Conservation (phyloP, 2,797 vertebrate genomes). For the Neosilurus mollespiculum region DNA sequence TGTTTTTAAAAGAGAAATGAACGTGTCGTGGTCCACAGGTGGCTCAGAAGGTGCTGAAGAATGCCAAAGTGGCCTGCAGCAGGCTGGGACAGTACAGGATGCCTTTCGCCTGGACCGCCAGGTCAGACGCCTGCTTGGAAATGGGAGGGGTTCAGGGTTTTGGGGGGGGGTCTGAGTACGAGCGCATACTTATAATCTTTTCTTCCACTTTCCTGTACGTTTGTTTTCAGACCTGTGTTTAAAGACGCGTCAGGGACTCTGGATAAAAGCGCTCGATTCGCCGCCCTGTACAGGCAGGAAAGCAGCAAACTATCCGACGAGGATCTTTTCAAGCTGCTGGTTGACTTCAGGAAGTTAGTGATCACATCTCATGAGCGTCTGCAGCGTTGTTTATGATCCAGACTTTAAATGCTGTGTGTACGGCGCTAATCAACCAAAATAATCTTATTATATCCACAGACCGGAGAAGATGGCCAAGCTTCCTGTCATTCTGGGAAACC, state of each 20-base stretch:
- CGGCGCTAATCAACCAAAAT: neutral
- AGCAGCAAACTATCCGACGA: slow-evolving; percentile 96
- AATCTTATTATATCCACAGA: slow-evolving; percentile 65
- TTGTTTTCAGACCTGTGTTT: slow-evolving; percentile 82
- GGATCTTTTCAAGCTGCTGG: slow-evolving; percentile 92
- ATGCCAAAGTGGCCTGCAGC: slow-evolving; percentile 89
- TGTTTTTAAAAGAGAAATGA: neutral
- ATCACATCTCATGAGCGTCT: neutral
- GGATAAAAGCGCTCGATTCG: slow-evolving; percentile 91
- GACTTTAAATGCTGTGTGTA: neutral
- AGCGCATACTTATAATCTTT: too few species aligned
- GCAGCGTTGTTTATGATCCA: neutral
- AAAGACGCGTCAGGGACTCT: slow-evolving; percentile 90
- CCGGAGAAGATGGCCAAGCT: slow-evolving; percentile 98
- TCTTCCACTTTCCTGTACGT: neutral
- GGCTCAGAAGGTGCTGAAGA: slow-evolving; percentile 95
- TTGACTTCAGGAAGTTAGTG: slow-evolving; percentile 94
- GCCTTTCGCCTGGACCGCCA: slow-evolving; percentile 97
- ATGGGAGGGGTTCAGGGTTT: neutral
- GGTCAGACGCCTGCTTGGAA: slow-evolving; percentile 69
- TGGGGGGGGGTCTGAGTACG: neutral
- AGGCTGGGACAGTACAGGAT: slow-evolving; percentile 92
- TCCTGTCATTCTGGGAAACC: slow-evolving; percentile 92
- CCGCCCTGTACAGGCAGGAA: slow-evolving; percentile 91
- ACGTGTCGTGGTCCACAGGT: slow-evolving; percentile 68